Evolutionary conservation across 1,140 invertebrate species (phyloP), one percentile per base, ranked within the genome.

Genomic region (Neoseiulus cucumeris): DNA sequence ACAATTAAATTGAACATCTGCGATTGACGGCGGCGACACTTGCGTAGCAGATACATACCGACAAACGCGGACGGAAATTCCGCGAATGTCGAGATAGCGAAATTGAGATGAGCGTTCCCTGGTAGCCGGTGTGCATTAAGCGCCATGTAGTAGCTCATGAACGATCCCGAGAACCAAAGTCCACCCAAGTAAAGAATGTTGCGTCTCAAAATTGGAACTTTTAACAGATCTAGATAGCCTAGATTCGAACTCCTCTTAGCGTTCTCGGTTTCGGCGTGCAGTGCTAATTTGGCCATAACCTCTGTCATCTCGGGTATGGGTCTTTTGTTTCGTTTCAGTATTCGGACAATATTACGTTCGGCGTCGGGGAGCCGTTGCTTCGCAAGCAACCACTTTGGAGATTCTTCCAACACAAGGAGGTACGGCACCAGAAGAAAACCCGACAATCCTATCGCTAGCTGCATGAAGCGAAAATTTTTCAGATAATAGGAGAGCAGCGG

Each of bases 91-190:
- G 45, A 47, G 45, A 47, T 47, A 14, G 45, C 45, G 45, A 47
- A 47, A 14, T 47, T 47, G 18, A 47, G 45, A 20, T 47, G 45
- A 5, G 45, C 45, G 28, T 47, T 47, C 7, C 45, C 45, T 14
- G 45, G 45, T 28, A 47, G 45, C 45, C 45, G 4, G 28, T 47
- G 45, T 7, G 45, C 45, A 14, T 47, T 47, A 4, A 47, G 45
- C 45, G 45, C 45, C 45, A 47, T 47, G 45, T 47, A 47, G 28
- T 47, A 47, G 45, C 45, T 28, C 18, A 28, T 47, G 45, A 47
- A 47, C 4, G 45, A 47, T 4, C 45, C 45, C 45, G 45, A 47
- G 14, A 47, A 47, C 45, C 45, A 47, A 5, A 47, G 14, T 5
- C 4, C 45, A 4, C 45, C 45, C 18, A 47, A 28, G 45, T 22